Base-by-base conservation (phyloP, 2,113 vertebrate genomes). In the Gnathonemus longibarbis region DNA sequence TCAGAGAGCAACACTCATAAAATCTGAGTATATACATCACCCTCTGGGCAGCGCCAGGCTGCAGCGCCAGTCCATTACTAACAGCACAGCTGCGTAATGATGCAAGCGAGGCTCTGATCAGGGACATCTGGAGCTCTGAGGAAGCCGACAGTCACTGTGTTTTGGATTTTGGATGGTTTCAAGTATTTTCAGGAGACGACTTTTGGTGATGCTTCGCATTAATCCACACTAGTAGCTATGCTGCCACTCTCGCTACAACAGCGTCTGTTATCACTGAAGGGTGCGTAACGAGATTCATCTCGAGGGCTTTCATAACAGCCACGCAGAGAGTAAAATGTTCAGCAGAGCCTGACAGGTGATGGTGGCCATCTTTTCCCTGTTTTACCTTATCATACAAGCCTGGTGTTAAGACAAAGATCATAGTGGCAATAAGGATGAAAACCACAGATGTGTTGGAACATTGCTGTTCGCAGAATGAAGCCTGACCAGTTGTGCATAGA, bases 131-230 rank as follows among this genome's bases (percentile, higher is more conserved):
- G 87, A 62, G 46, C 48, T 52, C 45, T 13, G 31, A 39, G 19
- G 70, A 89, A 46, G 39, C 80, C 45, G 19, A 85, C 35, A 91
- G 88, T 87, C 3, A 85, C 58, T 50, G 52, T 1, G 90, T 50
- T 90, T 88, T 88, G 90, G 58, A 70, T 92, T 91, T 53, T 50
- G 84, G 91, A 58, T 84, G 90, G 91, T 89, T 95, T 96, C 96
- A 96, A 96, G 95, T 96, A 96, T 91, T 93, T 94, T 95, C 95
- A 96, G 96, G 95, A 95, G 91, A 94, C 91, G 92, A 92, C 90
- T 92, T 85, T 93, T 88, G 39, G 42, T 21, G 58, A 10, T 46
- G 39, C 53, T 21, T 58, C 35, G 91, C 88, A 56, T 90, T 85
- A 89, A 83, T 88, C 90, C 90, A 3, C 53, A 8, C 35, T 46